A percentile compares a stretch with the other conserved stretches of the same genome.
These are phyloP conservation scores for Nibea coibor DNA, from an alignment of 2,113 vertebrate genomes.

Conservation along the genomic window DNA sequence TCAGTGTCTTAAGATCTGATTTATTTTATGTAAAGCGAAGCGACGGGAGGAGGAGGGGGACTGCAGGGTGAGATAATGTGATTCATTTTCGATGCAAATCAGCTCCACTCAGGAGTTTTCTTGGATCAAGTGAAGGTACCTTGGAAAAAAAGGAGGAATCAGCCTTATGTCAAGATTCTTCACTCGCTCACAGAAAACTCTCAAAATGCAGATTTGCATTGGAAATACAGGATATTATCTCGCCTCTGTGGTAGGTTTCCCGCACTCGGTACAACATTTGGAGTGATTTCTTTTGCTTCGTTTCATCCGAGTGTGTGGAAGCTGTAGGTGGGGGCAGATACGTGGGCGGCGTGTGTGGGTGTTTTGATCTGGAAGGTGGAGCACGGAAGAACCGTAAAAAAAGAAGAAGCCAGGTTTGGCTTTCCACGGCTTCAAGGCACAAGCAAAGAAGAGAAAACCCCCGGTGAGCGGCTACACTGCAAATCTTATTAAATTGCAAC, in stretches of 20 bases:
- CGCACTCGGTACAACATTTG: not conserved
- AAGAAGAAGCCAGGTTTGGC: conserved; percentile 20
- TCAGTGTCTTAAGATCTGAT: not conserved
- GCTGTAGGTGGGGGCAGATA: conserved; percentile 23
- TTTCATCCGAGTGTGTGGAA: not conserved
- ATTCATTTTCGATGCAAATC: conserved; percentile 62
- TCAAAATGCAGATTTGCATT: conserved; percentile 40
- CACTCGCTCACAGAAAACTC: conserved; percentile 17
- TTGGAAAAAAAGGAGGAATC: conserved; percentile 21
- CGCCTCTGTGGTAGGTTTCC: not conserved
- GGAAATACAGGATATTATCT: not conserved
- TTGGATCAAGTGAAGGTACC: conserved; percentile 26
- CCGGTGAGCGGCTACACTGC: conserved; percentile 25
- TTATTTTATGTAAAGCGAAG: not conserved
- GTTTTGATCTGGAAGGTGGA: conserved; percentile 45
- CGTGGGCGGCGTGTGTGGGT: conserved; percentile 52
- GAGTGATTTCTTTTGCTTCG: not conserved
- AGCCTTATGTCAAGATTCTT: conserved; percentile 29
- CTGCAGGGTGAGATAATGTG: conserved; percentile 38
- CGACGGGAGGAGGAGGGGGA: too few species aligned
- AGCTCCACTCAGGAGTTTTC: conserved; percentile 25
- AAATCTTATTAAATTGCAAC: conserved; percentile 65
- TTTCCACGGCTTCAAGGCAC: conserved; percentile 2
- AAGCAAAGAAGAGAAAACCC: not conserved
- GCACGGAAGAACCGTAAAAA: conserved; percentile 17